Conservation (phyloP, 2,113 vertebrate species). For the Sylvilagus bachmani region DNA sequence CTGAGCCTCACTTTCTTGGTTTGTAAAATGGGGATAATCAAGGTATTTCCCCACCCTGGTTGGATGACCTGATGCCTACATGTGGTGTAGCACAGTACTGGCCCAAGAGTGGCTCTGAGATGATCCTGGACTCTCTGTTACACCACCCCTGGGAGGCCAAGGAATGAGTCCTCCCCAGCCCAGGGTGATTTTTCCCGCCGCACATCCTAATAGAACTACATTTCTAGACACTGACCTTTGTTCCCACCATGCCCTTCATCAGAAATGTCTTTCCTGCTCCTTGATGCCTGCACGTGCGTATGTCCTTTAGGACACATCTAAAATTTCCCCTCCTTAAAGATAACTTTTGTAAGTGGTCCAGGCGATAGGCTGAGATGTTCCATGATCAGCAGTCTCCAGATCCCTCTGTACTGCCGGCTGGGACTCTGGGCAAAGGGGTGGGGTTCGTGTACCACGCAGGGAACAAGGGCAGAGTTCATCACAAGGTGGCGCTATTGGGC, state of each 20-base stretch:
- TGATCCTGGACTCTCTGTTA: not conserved
- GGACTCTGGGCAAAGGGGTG: not conserved
- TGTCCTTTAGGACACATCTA: not conserved
- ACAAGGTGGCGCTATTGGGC: conserved; percentile 65
- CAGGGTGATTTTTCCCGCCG: not conserved
- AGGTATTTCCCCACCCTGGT: not conserved
- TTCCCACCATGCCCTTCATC: not conserved
- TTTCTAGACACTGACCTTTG: not conserved
- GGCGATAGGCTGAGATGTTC: not conserved
- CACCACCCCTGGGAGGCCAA: not conserved
- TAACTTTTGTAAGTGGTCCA: not conserved
- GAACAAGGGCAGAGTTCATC: not conserved
- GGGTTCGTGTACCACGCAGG: fast-evolving
- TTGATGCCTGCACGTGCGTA: not conserved
- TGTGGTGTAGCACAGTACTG: not conserved
- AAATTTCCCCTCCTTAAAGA: not conserved
- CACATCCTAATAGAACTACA: not conserved
- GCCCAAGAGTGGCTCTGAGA: not conserved
- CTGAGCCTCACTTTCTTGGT: not conserved
- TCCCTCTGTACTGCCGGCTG: not conserved
- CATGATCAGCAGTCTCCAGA: not conserved
- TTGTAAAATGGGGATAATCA: not conserved
- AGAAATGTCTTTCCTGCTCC: not conserved
- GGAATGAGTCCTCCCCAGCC: not conserved
- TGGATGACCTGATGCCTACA: not conserved